Base-by-base conservation (phyloP, 1,140 invertebrate species). In the Triops longicaudatus region DNA sequence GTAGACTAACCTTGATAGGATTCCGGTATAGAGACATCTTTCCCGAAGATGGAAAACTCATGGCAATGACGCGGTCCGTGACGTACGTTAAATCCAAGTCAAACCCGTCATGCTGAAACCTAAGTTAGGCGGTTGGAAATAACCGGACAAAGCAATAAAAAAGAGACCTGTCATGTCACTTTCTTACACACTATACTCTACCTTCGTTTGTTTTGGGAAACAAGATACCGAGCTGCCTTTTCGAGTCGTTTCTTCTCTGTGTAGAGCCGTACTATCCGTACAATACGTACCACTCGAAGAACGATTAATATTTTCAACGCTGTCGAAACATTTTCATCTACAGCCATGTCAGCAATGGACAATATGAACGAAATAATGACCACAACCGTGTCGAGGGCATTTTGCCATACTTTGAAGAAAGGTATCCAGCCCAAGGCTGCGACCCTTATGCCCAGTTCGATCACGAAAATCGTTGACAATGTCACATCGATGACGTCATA, bases 31-130 rank as follows among this genome's bases (percentile, higher is more conserved):
- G 79, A 9, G 86, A 83, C 84, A 88, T 88, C 6, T 84, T 80
- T 42, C 87, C 87, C 31, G 84, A 83, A 0, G 88, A 87, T 26
- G 88, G 88, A 81, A 88, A 90, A 5, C 88, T 89, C 86, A 90
- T 89, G 17, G 88, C 89, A 77, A 90, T 89, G 17, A 90, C 85
- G 79, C 87, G 81, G 77, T 87, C 85, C 77, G 86, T 88, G 14
- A 89, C 85, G 81, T 88, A 89, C 72, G 87, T 88, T 6, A 89
- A 81, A 81, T 89, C 88, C 73, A 89, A 83, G 81, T 89, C 88
- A 83, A 88, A 88, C 14, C 87, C 87, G 81, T 88, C 86, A 79
- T 85, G 85, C 76, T 86, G 83, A 79, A 86, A 88, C 41, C 76
- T 77, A 73, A 73, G 26, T n/a, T 7, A 73, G 7, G 31, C 2